A percentile compares a stretch with the other conserved stretches of the same genome.
phyloP scores from a whole-genome alignment of 2,888 invertebrate genomes.

The Drosophila merina region DNA sequence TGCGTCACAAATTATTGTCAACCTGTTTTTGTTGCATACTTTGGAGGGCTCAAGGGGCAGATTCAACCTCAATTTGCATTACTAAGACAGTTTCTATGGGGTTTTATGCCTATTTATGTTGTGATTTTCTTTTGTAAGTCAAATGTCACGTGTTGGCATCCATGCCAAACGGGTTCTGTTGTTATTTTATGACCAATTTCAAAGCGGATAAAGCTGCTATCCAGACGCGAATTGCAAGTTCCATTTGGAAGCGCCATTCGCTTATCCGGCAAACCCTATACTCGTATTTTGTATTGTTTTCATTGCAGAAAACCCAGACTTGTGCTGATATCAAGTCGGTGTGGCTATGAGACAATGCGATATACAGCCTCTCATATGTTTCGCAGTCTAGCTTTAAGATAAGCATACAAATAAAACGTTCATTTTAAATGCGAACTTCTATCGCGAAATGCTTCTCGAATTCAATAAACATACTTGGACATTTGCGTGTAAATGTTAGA shows the following conservation, averaged over 20 bases:
- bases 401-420: not conserved
- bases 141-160: slow-evolving; percentile 22
- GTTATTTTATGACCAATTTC: slow-evolving; percentile 10
- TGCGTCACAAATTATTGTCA: not conserved
- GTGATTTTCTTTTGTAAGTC: not conserved
- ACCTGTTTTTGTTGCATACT: slow-evolving; percentile 56
- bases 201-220: slow-evolving; percentile 21
- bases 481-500: not conserved
- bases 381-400: not conserved
- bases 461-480: not conserved
- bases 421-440: slow-evolving; percentile 3
- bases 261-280: not conserved
- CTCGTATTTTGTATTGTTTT: not conserved
- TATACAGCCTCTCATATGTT: not conserved
- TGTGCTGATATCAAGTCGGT: slow-evolving; percentile 8
- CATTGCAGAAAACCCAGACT: slow-evolving; percentile 12
- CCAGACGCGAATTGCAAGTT: slow-evolving; percentile 28
- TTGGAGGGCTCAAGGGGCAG: slow-evolving; percentile 31
- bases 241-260: slow-evolving; percentile 12
- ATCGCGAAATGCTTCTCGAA: slow-evolving; percentile 3
- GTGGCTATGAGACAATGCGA: not conserved
- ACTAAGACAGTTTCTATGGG: not conserved
- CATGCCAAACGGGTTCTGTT: slow-evolving; percentile 19
- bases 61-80: not conserved
- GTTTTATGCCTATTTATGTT: not conserved